These are phyloP conservation scores for Liparis tanakae DNA, from an alignment of 2,797 vertebrate genomes.

Conservation along the genomic window DNA sequence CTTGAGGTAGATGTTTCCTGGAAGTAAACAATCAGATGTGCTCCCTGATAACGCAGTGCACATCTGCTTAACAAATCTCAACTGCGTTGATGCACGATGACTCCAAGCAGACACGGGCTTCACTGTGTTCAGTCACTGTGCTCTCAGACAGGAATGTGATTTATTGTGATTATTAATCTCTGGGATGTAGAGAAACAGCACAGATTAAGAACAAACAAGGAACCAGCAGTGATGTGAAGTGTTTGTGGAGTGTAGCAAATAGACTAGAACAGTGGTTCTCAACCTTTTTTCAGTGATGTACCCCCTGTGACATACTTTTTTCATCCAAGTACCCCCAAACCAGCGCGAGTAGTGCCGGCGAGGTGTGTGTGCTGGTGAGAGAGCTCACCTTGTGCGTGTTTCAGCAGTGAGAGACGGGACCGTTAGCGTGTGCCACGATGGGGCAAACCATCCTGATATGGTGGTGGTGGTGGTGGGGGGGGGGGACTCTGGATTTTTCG, in stretches of 20 bases:
- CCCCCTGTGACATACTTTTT: too few species aligned
- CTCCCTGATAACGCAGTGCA: neutral
- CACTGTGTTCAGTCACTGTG: neutral
- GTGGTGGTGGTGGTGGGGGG: too few species aligned
- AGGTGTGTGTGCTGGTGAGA: too few species aligned
- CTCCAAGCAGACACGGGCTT: slow-evolving; percentile 10
- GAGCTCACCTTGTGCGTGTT: too few species aligned
- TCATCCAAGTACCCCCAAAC: too few species aligned
- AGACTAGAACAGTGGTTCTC: slow-evolving; percentile 24
- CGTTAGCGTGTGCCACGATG: too few species aligned
- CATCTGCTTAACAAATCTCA: neutral
- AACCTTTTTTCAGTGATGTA: too few species aligned
- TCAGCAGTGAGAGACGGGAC: too few species aligned
- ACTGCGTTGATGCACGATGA: slow-evolving; percentile 10
- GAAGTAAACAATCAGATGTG: slow-evolving; percentile 10
- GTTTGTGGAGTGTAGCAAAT: slow-evolving; percentile 24
- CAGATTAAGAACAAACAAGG: neutral
- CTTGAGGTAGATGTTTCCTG: slow-evolving; percentile 12
- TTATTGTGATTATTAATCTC: neutral
- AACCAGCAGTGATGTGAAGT: slow-evolving; percentile 6
- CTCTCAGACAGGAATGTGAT: slow-evolving; percentile 1
- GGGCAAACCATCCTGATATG: too few species aligned
- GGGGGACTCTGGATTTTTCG: too few species aligned
- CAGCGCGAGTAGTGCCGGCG: too few species aligned
- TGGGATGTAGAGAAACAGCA: neutral